Evolutionary conservation across 2,113 vertebrate species (phyloP), one percentile per base, ranked within the genome.

Genomic region (Zapus hudsonius): DNA sequence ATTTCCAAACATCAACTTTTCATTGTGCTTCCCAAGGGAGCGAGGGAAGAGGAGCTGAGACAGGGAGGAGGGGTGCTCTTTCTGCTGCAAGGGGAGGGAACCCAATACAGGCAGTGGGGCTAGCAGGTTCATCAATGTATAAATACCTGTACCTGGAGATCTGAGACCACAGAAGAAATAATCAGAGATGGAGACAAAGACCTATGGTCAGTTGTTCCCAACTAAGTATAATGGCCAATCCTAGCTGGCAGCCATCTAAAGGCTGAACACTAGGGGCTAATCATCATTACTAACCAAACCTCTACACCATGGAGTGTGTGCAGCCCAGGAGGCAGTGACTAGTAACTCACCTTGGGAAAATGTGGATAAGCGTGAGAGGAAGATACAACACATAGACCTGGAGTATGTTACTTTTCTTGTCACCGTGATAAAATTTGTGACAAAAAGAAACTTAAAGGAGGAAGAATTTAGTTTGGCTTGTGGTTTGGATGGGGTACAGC

Each of bases 1-100:
- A 98, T 97, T 93, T 94, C 82, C 57, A 90, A 89, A 86, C 74
- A 86, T 47, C 82, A 94, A 84, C 89, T 86, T 93, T 78, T 47
- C 86, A 84, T 92, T 96, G 92, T 95, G 66, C 90, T 90, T 90
- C 88, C 67, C 42, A 40, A 79, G 70, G 70, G 64, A 12, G 4
- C 9, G 69, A 17, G 57, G 67, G 64, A 75, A 52, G 25, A 66
- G n/a, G 29, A n/a, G 47, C 25, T 7, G 23, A 70, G 64, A 44
- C 22, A 69, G 33, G 55, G 8, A 16, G 44, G 42, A 52, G 44
- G 31, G 44, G 11, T 19, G 17, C 44, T 47, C 42, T 40, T 66
- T 19, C 31, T 13, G 13, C 63, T 69, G 64, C n/a, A 31, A 67
- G 63, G 44, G 52, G 81, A 67, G 31, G 63, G 33, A 84, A 27